These are phyloP conservation scores for Gavialis gangeticus DNA, from an alignment of 2,113 vertebrate species.

Conservation along the genomic window DNA sequence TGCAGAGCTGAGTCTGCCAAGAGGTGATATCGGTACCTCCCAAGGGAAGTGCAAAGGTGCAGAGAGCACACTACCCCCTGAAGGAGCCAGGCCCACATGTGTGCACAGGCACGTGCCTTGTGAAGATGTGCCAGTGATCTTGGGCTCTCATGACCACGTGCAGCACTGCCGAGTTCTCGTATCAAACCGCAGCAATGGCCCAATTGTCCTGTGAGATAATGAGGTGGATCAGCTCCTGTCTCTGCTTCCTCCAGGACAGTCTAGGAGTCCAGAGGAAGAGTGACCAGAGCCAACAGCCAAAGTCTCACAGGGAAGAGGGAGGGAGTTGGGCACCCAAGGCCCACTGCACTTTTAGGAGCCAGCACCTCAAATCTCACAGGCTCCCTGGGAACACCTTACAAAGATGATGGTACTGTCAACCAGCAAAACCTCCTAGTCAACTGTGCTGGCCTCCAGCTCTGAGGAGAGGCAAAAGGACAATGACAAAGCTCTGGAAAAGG, in stretches of 20 bases:
- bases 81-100: not conserved
- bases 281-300: not conserved
- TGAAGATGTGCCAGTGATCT: not conserved
- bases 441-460: not conserved
- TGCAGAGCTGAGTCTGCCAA: not conserved
- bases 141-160: not conserved
- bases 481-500: not conserved
- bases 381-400: not conserved
- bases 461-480: not conserved
- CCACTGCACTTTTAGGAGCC: not conserved
- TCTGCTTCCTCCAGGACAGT: not conserved
- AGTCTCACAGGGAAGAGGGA: rapidly evolving
- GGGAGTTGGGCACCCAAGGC: not conserved
- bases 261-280: not conserved
- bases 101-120: not conserved
- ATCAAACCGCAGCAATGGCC: not conserved
- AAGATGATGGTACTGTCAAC: not conserved
- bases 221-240: not conserved
- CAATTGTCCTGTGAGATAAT: not conserved
- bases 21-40: not conserved
- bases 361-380: not conserved
- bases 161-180: not conserved
- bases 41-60: not conserved
- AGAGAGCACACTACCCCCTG: not conserved
- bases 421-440: not conserved